Evolutionary conservation across 2,797 vertebrate genomes (phyloP).

Genomic region (Tenualosa ilisha): DNA sequence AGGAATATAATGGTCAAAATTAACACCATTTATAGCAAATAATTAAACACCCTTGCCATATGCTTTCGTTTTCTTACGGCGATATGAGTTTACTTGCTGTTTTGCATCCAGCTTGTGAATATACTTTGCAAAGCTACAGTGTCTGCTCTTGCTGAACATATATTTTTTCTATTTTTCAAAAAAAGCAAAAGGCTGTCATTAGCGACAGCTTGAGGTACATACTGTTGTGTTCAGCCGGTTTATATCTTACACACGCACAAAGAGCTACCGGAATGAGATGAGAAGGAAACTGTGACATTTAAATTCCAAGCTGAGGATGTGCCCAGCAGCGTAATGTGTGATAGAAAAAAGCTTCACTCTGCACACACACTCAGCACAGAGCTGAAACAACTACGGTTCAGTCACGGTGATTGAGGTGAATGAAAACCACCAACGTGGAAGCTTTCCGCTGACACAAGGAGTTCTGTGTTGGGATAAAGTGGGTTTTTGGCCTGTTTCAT

Average conservation of each 20-base stretch:
- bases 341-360: neutral
- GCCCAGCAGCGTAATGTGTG: neutral
- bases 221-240: conserved; percentile 11
- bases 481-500: neutral
- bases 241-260: neutral
- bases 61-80: neutral
- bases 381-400: neutral
- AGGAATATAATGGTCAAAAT: conserved; percentile 32
- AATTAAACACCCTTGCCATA: conserved; percentile 16
- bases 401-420: neutral
- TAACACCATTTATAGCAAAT: conserved; percentile 28
- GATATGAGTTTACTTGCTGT: neutral
- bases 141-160: neutral
- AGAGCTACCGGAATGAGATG: neutral
- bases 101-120: conserved; percentile 4
- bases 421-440: neutral
- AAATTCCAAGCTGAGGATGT: neutral
- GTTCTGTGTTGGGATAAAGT: neutral
- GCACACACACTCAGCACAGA: neutral
- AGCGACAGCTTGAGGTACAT: conserved; percentile 1
- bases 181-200: neutral
- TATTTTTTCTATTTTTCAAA: too few relatives aligned
- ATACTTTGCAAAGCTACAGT: conserved; percentile 20
- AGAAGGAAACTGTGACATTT: neutral
- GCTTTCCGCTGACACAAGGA: neutral